phyloP scores from a whole-genome alignment of 1,140 invertebrate species.

The Scaptomyza graminum region DNA sequence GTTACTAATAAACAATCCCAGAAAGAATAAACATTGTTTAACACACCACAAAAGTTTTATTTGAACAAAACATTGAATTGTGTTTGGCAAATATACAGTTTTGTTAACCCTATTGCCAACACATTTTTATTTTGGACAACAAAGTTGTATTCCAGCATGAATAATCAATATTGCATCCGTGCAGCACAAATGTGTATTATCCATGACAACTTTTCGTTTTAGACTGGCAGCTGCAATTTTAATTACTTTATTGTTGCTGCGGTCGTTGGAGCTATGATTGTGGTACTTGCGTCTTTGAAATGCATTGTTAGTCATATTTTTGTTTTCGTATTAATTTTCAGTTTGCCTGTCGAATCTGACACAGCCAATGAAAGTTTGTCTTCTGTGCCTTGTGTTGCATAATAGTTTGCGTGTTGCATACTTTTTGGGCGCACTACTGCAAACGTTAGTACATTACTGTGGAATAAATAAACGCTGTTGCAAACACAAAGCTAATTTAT shows the following conservation, averaged over 20 bases:
- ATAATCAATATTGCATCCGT: not conserved
- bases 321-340: conserved; percentile 76
- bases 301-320: conserved; percentile 44
- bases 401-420: conserved; percentile 75
- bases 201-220: conserved; percentile 33
- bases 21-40: no score
- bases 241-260: conserved; percentile 64
- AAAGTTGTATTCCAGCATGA: not conserved
- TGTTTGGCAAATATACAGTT: no score
- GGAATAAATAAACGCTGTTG: not conserved
- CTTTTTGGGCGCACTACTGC: conserved; percentile 24
- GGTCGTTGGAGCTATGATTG: conserved; percentile 18
- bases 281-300: conserved; percentile 18
- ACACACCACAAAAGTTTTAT: no score
- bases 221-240: conserved; percentile 62
- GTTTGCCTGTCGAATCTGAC: conserved; percentile 71
- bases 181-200: not conserved
- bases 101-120: no score
- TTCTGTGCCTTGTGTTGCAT: conserved; percentile 69
- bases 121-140: not conserved
- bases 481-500: not conserved
- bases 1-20: no score
- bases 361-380: conserved; percentile 71
- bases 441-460: not conserved
- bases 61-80: no score